Base-by-base conservation (phyloP, 2,797 vertebrate species). In the Channa striata region DNA sequence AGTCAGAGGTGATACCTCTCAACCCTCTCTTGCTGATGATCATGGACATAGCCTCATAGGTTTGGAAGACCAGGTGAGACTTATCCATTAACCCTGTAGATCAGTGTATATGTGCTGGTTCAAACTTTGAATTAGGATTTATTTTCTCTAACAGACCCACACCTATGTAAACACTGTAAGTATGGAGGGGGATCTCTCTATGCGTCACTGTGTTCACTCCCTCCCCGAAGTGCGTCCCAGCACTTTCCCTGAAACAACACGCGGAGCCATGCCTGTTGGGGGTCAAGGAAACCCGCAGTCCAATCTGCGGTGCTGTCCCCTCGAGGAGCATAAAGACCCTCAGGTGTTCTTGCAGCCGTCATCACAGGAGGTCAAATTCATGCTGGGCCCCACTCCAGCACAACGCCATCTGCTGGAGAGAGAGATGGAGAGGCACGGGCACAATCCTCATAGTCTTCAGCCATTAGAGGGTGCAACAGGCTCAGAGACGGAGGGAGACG, bases 111-210 rank as follows among this genome's bases (percentile, higher is more conserved):
- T 44, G 25, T 64, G 19, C 19, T 17, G 11, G 17, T 47, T 61
- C 54, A 49, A 40, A 23, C 2, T 44, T 19, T 67, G 42, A 78
- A 34, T 14, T 2, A 23, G 11, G 20, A 30, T 72, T 44, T 60
- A 16, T 63, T 65, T 60, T 20, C 43, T 33, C 49, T 16, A 5
- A 42, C 92, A 99, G 98, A 96, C 97, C 73, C 98, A 99, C 92
- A 99, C 97, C 49, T 99, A 99, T 57, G 97, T 99, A 78, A 99
- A 99, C 90, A 98, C 97, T 30, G 95, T 96, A 49, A 95, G 90
- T 42, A 94, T 96, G 52, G 96, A 98, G 68, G 97, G 95, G 59
- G 97, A 97, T 72, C 93, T 92, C 89, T 93, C 95, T 59, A 95
- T 95, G 87, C 96, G 94, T 50, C 96, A 97, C 81, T 97, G 96